phyloP scores from a whole-genome alignment of 1,140 invertebrate species.

The Drosophila sechellia region DNA sequence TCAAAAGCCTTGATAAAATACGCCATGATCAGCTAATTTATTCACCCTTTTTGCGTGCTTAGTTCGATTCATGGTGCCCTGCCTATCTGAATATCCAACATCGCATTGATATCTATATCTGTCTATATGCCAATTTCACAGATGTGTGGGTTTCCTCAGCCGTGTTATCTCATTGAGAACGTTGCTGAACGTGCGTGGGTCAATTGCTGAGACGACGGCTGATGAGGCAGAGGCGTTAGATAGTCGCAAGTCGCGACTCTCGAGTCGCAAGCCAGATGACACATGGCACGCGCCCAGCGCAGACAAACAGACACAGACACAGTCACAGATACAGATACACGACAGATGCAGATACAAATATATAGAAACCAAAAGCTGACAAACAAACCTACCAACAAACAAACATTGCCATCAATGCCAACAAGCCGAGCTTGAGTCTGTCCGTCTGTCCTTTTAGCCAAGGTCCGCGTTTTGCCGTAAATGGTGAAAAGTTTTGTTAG shows the following conservation, averaged over 20 bases:
- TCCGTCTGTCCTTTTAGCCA: conserved; percentile 40
- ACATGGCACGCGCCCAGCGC: conserved; percentile 78
- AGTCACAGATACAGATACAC: conserved; percentile 20
- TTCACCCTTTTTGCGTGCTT: background rate
- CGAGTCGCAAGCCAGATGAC: conserved; percentile 65
- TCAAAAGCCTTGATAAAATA: background rate
- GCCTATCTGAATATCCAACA: conserved; percentile 29
- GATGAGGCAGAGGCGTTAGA: conserved; percentile 82
- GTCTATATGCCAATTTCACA: conserved; percentile 67
- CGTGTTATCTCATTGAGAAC: conserved; percentile 76
- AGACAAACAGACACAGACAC: conserved; percentile 15
- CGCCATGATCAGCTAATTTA: conserved; percentile 1
- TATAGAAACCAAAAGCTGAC: conserved; percentile 11
- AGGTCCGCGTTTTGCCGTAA: conserved; percentile 73
- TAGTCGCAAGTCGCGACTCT: conserved; percentile 70
- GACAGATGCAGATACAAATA: conserved; percentile 6
- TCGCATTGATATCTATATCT: conserved; percentile 54
- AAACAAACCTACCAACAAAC: conserved; percentile 40
- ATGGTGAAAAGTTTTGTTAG: conserved; percentile 77
- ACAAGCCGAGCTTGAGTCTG: conserved; percentile 39
- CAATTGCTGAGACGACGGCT: conserved; percentile 61
- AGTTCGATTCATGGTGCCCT: background rate
- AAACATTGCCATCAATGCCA: conserved; percentile 67
- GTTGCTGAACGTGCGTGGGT: conserved; percentile 67
- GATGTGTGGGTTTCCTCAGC: conserved; percentile 66